These are phyloP conservation scores for Peromyscus melanophrys DNA, from an alignment of 2,797 vertebrate species.

Conservation along the genomic window DNA sequence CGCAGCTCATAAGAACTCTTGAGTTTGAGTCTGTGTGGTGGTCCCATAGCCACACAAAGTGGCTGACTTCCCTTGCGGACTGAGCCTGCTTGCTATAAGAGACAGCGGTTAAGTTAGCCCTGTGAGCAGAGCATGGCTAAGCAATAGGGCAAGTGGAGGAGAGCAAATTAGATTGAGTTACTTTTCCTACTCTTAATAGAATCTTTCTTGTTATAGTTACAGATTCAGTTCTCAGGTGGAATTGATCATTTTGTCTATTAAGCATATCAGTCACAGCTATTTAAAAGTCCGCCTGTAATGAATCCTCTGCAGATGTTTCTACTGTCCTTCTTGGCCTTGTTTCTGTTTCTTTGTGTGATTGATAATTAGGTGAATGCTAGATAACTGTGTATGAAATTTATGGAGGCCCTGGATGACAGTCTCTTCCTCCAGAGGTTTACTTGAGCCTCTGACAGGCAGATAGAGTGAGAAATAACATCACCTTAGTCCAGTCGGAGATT, in stretches of 20 bases:
- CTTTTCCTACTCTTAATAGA: neutral
- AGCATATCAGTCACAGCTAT: neutral
- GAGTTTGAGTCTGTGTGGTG: too few relatives aligned
- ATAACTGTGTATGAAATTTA: neutral
- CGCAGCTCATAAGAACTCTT: neutral
- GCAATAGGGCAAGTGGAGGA: neutral
- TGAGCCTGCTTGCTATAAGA: neutral
- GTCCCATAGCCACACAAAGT: neutral
- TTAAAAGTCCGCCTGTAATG: neutral
- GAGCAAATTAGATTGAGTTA: neutral
- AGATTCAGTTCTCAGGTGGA: neutral
- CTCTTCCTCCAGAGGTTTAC: neutral
- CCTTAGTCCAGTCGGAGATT: neutral
- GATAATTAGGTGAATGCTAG: neutral
- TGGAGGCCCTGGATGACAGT: neutral
- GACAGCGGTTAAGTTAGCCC: neutral
- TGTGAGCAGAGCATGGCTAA: neutral
- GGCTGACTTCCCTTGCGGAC: neutral
- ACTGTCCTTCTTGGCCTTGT: neutral
- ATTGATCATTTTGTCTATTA: neutral
- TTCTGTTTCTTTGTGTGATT: neutral
- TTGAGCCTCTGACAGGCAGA: neutral
- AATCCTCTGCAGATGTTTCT: neutral
- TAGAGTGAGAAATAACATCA: neutral
- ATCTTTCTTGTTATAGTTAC: neutral